A percentile compares a stretch with the other conserved stretches of the same genome.
These are phyloP conservation scores for Sigmodon hispidus DNA, from an alignment of 2,113 vertebrate genomes.

Conservation along the genomic window DNA sequence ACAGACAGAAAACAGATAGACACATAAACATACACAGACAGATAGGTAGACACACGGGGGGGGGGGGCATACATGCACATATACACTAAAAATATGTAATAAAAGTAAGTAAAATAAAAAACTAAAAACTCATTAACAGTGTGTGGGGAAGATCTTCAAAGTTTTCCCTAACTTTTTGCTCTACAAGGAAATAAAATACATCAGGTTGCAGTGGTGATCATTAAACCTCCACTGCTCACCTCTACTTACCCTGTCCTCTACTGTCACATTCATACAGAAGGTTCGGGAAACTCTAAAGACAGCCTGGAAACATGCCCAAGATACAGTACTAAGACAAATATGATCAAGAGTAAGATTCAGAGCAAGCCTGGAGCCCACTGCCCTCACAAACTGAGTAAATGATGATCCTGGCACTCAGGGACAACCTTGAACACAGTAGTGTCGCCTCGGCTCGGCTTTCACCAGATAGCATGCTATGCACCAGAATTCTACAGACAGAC, in stretches of 20 bases:
- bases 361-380: neutral
- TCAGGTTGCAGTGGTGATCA: neutral
- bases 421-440: constrained; percentile 7
- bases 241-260: neutral
- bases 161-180: neutral
- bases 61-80: neutral
- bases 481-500: neutral
- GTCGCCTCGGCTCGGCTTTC: constrained; percentile 9
- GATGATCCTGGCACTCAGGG: neutral
- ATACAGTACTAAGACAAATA: constrained; percentile 41
- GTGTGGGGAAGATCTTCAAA: neutral
- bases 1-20: neutral
- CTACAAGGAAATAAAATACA: constrained; percentile 34
- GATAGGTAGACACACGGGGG: too few species aligned
- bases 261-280: neutral
- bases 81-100: neutral
- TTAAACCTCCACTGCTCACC: neutral
- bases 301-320: neutral
- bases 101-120: neutral
- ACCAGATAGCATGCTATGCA: neutral
- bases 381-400: constrained; percentile 1
- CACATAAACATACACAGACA: neutral
- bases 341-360: constrained; percentile 35
- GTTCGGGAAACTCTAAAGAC: constrained; percentile 25
- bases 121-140: constrained; percentile 28